phyloP scores from a whole-genome alignment of 2,113 vertebrate genomes.

The Fulmarus glacialis region DNA sequence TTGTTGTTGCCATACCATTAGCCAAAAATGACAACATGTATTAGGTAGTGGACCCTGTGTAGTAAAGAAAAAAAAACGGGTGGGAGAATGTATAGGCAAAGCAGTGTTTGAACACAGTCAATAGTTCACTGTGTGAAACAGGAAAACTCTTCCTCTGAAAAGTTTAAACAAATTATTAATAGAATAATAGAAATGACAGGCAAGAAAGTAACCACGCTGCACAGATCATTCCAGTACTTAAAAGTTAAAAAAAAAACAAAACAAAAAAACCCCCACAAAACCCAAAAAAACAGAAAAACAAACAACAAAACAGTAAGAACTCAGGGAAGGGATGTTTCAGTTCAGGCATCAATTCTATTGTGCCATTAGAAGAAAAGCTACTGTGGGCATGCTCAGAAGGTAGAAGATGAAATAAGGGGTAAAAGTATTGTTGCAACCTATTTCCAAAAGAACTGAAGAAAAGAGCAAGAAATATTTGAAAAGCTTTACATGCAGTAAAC shows the following conservation, averaged over 20 bases:
- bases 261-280: background rate
- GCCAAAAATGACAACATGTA: constrained; percentile 97
- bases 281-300: background rate
- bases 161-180: background rate
- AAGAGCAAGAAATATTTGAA: background rate
- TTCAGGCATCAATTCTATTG: background rate
- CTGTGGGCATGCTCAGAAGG: background rate
- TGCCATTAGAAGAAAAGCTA: background rate
- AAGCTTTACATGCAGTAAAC: background rate
- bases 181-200: background rate
- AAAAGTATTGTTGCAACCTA: background rate
- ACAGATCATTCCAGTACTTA: background rate
- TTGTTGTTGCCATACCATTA: constrained; percentile 97
- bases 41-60: constrained; percentile 92
- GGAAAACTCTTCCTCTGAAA: background rate
- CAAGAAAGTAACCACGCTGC: background rate
- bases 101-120: background rate
- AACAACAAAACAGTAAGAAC: background rate
- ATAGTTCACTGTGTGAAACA: background rate
- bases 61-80: background rate
- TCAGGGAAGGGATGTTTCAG: background rate
- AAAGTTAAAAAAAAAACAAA: background rate
- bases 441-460: background rate
- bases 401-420: background rate
- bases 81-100: background rate